phyloP scores from a whole-genome alignment of 1,140 invertebrate species.

The Conus betulinus region DNA sequence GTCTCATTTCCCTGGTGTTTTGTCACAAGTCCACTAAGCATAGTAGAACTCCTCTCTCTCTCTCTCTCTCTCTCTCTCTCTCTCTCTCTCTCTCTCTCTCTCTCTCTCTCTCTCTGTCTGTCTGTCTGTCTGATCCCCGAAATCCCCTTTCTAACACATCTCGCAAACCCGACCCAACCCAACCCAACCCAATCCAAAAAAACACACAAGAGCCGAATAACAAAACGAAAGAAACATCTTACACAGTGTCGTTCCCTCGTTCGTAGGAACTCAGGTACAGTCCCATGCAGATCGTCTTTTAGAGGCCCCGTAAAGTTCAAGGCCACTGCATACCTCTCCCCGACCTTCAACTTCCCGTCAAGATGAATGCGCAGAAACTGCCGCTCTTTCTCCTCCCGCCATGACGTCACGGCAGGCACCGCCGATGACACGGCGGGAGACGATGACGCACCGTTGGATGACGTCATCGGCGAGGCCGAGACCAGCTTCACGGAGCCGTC shows the following conservation, averaged over 20 bases:
- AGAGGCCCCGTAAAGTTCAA: conserved; percentile 83
- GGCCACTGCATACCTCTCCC: conserved; percentile 80
- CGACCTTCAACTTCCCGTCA: conserved; percentile 75
- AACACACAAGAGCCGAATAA: background rate
- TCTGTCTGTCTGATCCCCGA: background rate
- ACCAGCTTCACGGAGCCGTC: conserved; percentile 41
- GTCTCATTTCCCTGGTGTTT: no score
- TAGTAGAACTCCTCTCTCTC: no score
- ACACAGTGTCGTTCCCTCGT: conserved; percentile 61
- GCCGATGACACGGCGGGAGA: conserved; percentile 52
- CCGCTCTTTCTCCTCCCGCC: conserved; percentile 72
- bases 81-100: background rate
- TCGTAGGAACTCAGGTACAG: conserved; percentile 69
- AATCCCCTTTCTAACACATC: background rate
- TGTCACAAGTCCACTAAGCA: no score
- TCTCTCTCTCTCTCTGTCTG: background rate
- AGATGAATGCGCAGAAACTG: conserved; percentile 83
- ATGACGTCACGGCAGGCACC: conserved; percentile 18
- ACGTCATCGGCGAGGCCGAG: background rate
- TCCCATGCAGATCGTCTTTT: conserved; percentile 82
- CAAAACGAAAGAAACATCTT: conserved; percentile 43
- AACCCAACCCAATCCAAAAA: background rate
- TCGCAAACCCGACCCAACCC: background rate
- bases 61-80: background rate
- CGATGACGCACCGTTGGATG: conserved; percentile 2